These are phyloP conservation scores for Cantharis rustica DNA, from an alignment of 2,888 invertebrate species.

Conservation along the genomic window DNA sequence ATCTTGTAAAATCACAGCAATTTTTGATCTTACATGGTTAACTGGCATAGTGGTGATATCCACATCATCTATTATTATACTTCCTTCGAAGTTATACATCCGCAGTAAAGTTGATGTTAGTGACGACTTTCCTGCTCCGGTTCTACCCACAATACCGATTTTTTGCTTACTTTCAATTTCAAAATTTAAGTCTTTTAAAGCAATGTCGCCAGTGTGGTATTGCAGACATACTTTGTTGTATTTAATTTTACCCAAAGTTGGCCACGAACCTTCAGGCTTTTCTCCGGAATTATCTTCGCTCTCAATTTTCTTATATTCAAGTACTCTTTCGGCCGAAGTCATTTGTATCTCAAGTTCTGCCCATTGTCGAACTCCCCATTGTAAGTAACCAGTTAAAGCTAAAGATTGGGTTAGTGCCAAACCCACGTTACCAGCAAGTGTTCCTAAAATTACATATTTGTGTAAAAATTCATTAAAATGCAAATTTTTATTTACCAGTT, in stretches of 20 bases:
- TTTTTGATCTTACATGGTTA: conserved; percentile 71
- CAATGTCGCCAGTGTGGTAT: conserved; percentile 74
- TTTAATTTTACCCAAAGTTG: conserved; percentile 67
- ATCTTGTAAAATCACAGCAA: conserved; percentile 84
- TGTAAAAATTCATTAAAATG: background rate
- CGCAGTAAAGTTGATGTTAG: conserved; percentile 78
- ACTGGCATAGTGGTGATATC: conserved; percentile 72
- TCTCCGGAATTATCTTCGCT: conserved; percentile 44
- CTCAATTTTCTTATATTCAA: conserved; percentile 57
- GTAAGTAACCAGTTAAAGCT: conserved; percentile 71
- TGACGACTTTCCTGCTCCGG: conserved; percentile 62
- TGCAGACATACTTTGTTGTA: conserved; percentile 71
- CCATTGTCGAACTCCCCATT: conserved; percentile 78
- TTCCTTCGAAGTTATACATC: conserved; percentile 75
- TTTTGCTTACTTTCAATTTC: conserved; percentile 69
- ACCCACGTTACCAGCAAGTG: conserved; percentile 75
- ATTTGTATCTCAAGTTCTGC: conserved; percentile 81
- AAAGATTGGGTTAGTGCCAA: conserved; percentile 83
- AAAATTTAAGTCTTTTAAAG: conserved; percentile 72
- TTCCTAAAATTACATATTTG: conserved; percentile 49
- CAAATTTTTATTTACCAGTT: background rate
- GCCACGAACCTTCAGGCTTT: conserved; percentile 70
- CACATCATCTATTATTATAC: conserved; percentile 77
- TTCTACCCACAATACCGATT: conserved; percentile 69
- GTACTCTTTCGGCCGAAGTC: conserved; percentile 86